These are phyloP conservation scores for Brachionus koreanus DNA, from an alignment of 1,140 invertebrate species.

Conservation along the genomic window DNA sequence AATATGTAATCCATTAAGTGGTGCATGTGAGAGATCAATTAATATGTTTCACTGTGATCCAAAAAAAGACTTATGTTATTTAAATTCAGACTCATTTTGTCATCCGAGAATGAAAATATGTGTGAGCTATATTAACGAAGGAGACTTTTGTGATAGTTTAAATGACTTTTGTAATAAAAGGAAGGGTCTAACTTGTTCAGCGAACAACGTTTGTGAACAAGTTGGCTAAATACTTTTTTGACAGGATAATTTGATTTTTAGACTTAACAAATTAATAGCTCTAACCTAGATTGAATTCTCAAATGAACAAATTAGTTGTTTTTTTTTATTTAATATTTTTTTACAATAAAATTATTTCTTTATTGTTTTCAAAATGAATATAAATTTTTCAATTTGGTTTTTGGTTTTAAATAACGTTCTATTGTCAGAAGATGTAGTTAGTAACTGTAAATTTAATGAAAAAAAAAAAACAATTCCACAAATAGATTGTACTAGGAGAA, in stretches of 20 bases:
- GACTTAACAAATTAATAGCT: background rate
- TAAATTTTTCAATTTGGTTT: background rate
- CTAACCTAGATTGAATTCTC: background rate
- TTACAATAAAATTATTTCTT: background rate
- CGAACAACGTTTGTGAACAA: background rate
- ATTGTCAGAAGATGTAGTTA: background rate
- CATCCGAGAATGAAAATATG: slow-evolving; percentile 2
- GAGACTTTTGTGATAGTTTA: background rate
- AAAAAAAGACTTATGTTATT: background rate
- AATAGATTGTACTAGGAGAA: no score
- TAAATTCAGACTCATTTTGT: slow-evolving; percentile 7
- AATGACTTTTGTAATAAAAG: background rate
- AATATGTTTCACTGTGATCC: background rate
- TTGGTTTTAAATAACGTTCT: background rate
- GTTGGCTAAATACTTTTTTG: background rate
- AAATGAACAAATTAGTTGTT: background rate
- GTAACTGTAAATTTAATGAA: no score
- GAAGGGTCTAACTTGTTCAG: background rate
- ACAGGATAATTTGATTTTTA: background rate
- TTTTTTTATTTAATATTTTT: background rate
- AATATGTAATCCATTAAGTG: background rate
- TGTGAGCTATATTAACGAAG: background rate
- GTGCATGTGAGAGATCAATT: background rate
- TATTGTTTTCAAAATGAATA: background rate
- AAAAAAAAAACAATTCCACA: no score